These are phyloP conservation scores for Ceyx erithaca DNA, from an alignment of 2,797 vertebrate genomes.

Conservation along the genomic window DNA sequence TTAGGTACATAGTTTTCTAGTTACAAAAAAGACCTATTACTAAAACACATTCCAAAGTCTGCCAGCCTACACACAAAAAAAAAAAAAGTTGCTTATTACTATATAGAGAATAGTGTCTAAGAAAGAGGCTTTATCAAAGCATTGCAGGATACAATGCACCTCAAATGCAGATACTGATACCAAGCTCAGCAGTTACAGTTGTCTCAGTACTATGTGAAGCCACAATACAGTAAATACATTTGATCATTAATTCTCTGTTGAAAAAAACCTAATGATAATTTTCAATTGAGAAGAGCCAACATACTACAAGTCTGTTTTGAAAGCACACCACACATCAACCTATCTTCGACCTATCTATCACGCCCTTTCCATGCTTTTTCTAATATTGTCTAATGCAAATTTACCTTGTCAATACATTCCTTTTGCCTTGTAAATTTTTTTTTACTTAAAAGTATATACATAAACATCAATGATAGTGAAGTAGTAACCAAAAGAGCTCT, in stretches of 20 bases:
- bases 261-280: not conserved
- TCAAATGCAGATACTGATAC: not conserved
- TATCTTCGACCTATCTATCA: not conserved
- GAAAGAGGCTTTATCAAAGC: not conserved
- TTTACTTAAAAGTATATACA: not conserved
- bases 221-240: not conserved
- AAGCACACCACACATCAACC: not conserved
- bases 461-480: not conserved
- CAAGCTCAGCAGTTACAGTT: not conserved
- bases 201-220: not conserved
- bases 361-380: not conserved
- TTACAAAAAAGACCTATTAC: not conserved
- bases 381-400: not conserved
- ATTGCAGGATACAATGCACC: rapidly evolving
- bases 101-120: not conserved
- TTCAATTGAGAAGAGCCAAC: not conserved
- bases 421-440: not conserved
- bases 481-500: not conserved
- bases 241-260: not conserved
- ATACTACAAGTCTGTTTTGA: not conserved
- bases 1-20: not conserved
- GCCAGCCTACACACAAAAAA: not conserved
- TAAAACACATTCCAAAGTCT: not conserved
- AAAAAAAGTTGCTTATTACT: not conserved
- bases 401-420: not conserved